These are phyloP conservation scores for Ptyas mucosa DNA, from an alignment of 2,113 vertebrate species.

Conservation along the genomic window DNA sequence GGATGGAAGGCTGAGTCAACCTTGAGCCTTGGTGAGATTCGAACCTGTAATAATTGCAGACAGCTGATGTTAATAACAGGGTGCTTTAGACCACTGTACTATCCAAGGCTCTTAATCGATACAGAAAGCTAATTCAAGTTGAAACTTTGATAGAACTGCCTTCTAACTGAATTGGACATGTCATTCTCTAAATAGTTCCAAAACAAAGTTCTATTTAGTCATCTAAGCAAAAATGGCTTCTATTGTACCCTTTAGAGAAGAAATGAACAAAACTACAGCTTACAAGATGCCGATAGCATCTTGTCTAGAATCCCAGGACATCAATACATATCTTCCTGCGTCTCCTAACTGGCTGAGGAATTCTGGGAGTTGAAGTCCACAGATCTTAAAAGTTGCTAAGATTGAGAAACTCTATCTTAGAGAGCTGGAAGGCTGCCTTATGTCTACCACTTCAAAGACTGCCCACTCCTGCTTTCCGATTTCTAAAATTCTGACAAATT, in stretches of 20 bases:
- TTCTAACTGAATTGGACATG: background rate
- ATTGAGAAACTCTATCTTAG: background rate
- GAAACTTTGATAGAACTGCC: background rate
- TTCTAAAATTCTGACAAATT: background rate
- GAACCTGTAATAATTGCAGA: no score
- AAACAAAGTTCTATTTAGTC: background rate
- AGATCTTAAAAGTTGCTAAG: background rate
- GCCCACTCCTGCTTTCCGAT: background rate
- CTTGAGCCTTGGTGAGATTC: no score
- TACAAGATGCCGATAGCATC: background rate
- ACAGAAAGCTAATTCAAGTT: background rate
- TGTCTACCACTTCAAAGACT: background rate
- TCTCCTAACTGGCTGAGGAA: background rate
- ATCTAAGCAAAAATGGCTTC: background rate
- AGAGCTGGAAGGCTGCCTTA: background rate
- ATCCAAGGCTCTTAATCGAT: no score
- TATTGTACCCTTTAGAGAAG: background rate
- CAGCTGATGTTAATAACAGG: no score
- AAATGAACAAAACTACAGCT: background rate
- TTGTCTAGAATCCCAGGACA: background rate
- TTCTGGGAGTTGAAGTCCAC: background rate
- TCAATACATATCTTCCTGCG: background rate
- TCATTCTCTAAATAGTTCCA: background rate
- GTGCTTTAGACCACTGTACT: no score
- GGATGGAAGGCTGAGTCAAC: no score